phyloP scores from a whole-genome alignment of 2,797 vertebrate species.

The Cossypha niveicapilla region DNA sequence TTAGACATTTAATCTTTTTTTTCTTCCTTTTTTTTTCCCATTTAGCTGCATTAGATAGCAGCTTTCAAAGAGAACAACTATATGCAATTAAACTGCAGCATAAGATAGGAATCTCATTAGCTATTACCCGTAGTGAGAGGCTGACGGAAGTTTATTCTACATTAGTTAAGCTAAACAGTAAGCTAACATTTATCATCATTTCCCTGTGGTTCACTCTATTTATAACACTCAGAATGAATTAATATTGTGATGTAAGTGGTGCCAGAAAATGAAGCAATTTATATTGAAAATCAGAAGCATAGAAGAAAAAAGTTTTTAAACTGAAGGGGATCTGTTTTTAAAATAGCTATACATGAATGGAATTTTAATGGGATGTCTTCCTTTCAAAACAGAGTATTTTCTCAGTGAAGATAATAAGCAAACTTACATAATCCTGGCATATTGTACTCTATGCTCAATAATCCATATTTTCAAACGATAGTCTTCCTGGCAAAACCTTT shows the following conservation, averaged over 20 bases:
- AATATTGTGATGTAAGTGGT: background rate
- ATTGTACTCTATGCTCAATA: background rate
- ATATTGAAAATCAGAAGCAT: background rate
- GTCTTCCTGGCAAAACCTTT: background rate
- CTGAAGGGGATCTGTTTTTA: background rate
- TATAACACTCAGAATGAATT: background rate
- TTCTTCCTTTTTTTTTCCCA: background rate
- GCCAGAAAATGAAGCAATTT: background rate
- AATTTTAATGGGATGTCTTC: background rate
- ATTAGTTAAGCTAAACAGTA: background rate
- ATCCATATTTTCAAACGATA: background rate
- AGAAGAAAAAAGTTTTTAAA: background rate
- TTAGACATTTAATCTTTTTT: background rate
- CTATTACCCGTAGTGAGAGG: background rate
- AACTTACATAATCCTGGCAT: background rate
- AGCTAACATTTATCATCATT: background rate
- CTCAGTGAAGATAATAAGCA: background rate
- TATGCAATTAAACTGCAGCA: background rate
- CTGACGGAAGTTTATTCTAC: background rate
- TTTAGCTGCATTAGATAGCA: background rate
- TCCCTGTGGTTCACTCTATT: background rate
- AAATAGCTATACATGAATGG: background rate
- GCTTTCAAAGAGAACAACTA: background rate
- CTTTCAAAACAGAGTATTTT: background rate
- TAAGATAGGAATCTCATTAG: background rate